Evolutionary conservation across 2,113 vertebrate genomes (phyloP).

Genomic region (Cephalophus harveyi): DNA sequence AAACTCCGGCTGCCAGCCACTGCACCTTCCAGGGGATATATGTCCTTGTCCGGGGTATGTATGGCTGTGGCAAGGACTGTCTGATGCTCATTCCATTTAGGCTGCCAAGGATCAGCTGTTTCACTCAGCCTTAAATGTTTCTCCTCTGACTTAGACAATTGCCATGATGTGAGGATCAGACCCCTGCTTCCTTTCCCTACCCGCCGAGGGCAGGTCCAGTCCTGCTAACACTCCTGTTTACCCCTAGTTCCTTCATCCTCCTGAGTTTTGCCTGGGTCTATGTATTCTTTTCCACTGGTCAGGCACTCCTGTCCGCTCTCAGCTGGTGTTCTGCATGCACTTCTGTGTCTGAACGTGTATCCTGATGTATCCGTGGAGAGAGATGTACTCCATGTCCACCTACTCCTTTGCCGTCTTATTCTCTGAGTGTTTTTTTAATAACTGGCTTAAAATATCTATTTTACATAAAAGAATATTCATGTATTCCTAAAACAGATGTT

Average conservation of each 20-base stretch:
- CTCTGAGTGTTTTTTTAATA: too few relatives aligned
- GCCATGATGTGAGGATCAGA: neutral
- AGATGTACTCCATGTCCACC: too few relatives aligned
- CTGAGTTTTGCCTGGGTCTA: fast-evolving
- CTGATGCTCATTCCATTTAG: neutral
- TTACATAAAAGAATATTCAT: too few relatives aligned
- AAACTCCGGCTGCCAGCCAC: neutral
- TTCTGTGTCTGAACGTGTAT: neutral
- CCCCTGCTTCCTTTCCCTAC: neutral
- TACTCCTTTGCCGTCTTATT: too few relatives aligned
- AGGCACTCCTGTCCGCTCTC: neutral
- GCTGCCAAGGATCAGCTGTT: neutral
- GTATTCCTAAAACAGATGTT: too few relatives aligned
- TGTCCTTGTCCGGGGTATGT: neutral
- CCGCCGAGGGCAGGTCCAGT: neutral
- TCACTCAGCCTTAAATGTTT: neutral
- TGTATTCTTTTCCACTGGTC: neutral
- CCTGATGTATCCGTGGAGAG: neutral
- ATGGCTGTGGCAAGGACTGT: neutral
- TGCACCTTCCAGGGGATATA: neutral
- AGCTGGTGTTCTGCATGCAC: neutral
- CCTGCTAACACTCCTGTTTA: neutral
- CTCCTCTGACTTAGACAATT: neutral
- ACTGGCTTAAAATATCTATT: too few relatives aligned
- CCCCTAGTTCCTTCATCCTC: neutral